Evolutionary conservation across 2,888 invertebrate genomes (phyloP).

Genomic region (Harmothoe impar): DNA sequence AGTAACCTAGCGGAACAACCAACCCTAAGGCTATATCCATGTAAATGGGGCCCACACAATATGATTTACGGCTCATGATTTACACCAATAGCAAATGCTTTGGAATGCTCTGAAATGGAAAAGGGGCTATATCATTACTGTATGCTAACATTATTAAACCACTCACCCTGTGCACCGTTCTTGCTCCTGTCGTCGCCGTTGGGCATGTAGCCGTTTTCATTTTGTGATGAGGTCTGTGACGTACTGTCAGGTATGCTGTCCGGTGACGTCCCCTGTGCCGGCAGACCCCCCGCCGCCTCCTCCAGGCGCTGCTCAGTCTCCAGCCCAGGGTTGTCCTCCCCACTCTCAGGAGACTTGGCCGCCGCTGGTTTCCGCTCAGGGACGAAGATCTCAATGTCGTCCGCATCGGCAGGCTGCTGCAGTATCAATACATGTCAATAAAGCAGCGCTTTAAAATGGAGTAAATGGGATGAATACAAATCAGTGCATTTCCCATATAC

Average conservation of each 20-base stretch:
- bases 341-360: not conserved
- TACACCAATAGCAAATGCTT: too few species aligned
- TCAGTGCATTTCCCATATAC: too few species aligned
- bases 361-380: not conserved
- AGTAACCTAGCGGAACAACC: too few species aligned
- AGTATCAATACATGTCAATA: too few species aligned
- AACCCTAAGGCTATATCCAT: too few species aligned
- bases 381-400: conserved; percentile 46
- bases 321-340: conserved; percentile 3
- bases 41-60: too few species aligned
- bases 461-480: too few species aligned
- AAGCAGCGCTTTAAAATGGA: too few species aligned
- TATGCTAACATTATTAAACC: too few species aligned
- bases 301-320: not conserved
- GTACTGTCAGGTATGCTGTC: not conserved
- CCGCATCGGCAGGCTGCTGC: not conserved
- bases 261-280: not conserved
- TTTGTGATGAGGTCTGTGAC: conserved; percentile 9
- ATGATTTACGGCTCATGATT: too few species aligned
- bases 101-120: too few species aligned
- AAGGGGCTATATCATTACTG: too few species aligned
- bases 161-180: conserved; percentile 36
- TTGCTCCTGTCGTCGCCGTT: conserved; percentile 16
- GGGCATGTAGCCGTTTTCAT: conserved; percentile 30
- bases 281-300: not conserved